Conservation (phyloP, 2,888 invertebrate species). For the Troides helena region DNA sequence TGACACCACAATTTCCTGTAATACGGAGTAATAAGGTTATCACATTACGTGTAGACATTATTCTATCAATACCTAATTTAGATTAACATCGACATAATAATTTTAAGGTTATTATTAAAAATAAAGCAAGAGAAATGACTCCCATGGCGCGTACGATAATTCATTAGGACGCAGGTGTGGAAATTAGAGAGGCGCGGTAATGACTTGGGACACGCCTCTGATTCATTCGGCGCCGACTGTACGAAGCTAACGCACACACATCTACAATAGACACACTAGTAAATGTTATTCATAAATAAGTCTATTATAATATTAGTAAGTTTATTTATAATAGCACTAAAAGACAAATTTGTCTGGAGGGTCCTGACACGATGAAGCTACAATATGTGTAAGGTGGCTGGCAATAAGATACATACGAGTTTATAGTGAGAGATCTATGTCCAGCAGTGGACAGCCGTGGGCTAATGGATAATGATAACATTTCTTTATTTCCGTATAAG, state of each 20-base stretch:
- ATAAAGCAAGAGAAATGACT: conserved; percentile 36
- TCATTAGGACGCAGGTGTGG: conserved; percentile 67
- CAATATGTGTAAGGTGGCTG: too few species aligned
- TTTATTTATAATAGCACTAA: too few species aligned
- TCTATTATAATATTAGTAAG: too few species aligned
- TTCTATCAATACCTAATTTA: conserved; percentile 9
- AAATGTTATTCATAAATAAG: neutral
- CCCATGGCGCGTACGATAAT: conserved; percentile 50
- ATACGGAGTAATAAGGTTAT: neutral
- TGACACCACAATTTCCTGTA: too few species aligned
- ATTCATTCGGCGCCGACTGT: conserved; percentile 26
- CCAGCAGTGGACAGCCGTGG: too few species aligned
- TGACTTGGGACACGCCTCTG: conserved; percentile 58
- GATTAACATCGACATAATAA: conserved; percentile 33
- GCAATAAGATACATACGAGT: too few species aligned
- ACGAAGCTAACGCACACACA: conserved; percentile 2
- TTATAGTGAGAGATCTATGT: too few species aligned
- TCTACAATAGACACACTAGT: neutral
- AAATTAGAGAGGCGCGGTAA: conserved; percentile 62
- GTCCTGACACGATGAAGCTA: too few species aligned
- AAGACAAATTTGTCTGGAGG: too few species aligned
- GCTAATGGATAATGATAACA: too few species aligned
- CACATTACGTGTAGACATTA: neutral
- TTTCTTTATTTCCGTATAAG: too few species aligned
- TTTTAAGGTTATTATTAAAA: conserved; percentile 39